Evolutionary conservation across 2,888 invertebrate species (phyloP).

Genomic region (Trachelus troglodyta): DNA sequence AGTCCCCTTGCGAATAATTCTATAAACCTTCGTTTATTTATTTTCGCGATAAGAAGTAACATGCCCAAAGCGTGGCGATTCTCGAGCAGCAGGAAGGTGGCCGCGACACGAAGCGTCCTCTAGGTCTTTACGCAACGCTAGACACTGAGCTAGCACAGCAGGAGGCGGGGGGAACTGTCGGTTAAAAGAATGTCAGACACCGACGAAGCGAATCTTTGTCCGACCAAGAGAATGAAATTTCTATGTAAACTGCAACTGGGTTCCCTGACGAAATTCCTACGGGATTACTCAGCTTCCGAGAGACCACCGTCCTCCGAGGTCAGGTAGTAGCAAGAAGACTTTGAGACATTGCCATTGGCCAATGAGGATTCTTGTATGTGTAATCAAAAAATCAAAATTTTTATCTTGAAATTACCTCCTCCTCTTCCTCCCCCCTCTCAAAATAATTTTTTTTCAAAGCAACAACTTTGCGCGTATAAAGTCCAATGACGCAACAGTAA

Average conservation of each 20-base stretch:
- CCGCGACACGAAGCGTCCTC: not conserved
- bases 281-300: slow-evolving; percentile 40
- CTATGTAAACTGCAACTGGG: not conserved
- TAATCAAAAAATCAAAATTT: not conserved
- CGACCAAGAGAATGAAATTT: not conserved
- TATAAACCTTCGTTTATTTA: not conserved
- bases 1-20: not conserved
- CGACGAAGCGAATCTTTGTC: not conserved
- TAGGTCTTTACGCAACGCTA: not conserved
- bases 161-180: slow-evolving; percentile 26
- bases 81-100: not conserved
- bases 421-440: no score
- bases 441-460: not conserved
- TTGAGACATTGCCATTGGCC: not conserved
- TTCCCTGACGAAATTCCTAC: slow-evolving; percentile 48
- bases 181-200: slow-evolving; percentile 40
- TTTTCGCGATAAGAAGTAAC: not conserved
- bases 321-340: not conserved
- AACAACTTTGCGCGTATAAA: no score
- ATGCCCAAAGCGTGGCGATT: not conserved
- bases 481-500: no score
- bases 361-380: not conserved
- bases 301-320: not conserved
- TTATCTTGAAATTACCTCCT: not conserved
- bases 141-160: not conserved